A percentile compares a stretch with the other conserved stretches of the same genome.
Conservation (phyloP, 1,140 invertebrate genomes). For the Eupristina koningsbergeri region DNA sequence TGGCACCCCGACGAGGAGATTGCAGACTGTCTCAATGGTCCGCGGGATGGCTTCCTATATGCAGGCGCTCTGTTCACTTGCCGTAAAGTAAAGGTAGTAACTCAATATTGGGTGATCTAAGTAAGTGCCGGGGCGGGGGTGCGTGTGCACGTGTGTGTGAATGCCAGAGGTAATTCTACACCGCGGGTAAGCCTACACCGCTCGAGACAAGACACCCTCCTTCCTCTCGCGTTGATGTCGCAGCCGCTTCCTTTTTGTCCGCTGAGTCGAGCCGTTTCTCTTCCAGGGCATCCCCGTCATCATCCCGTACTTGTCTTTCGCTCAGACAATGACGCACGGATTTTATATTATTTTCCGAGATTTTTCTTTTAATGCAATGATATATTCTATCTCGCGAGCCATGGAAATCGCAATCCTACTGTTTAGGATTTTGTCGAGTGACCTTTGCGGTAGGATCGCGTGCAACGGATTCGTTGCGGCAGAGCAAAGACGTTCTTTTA, state of each 20-base stretch:
- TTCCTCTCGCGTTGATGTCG: constrained; percentile 55
- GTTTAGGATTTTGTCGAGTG: not conserved
- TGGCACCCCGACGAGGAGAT: not conserved
- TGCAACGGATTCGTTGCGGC: not conserved
- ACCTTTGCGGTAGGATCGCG: too few relatives aligned
- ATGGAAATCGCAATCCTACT: not conserved
- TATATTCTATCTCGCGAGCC: not conserved
- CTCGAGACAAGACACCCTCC: constrained; percentile 42
- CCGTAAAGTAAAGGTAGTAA: constrained; percentile 73
- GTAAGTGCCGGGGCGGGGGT: not conserved
- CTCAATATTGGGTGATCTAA: constrained; percentile 68
- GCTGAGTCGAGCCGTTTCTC: too few relatives aligned
- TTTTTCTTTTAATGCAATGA: not conserved
- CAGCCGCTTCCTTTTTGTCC: constrained; percentile 51
- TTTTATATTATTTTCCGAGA: not conserved
- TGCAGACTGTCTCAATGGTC: constrained; percentile 68
- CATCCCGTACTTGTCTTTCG: not conserved
- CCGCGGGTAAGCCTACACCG: constrained; percentile 72
- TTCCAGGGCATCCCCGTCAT: not conserved
- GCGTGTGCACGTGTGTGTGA: not conserved
- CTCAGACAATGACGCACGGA: not conserved
- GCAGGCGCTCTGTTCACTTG: constrained; percentile 74
- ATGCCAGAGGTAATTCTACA: constrained; percentile 69
- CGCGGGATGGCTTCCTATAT: constrained; percentile 74
- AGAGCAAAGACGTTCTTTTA: not conserved